phyloP scores from a whole-genome alignment of 2,113 vertebrate genomes.

The Rhombomys opimus region DNA sequence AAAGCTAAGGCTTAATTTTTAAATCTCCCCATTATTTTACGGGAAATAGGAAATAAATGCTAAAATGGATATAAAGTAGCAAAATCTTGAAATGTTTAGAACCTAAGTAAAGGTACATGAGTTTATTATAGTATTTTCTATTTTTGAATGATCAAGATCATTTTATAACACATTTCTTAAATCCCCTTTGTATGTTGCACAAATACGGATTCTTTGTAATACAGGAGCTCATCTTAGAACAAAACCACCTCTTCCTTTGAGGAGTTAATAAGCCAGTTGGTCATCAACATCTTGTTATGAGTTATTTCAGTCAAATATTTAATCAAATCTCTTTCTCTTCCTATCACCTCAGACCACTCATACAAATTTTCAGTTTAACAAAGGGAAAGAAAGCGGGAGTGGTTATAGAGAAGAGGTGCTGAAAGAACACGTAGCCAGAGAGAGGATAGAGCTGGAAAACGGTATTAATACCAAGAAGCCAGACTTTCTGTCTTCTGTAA shows the following conservation, averaged over 20 bases:
- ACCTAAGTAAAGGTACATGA: neutral
- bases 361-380: neutral
- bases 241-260: constrained; percentile 52
- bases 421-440: neutral
- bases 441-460: neutral
- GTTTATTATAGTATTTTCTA: neutral
- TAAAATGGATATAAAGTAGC: neutral
- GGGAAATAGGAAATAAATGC: neutral
- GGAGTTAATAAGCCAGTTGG: constrained; percentile 18
- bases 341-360: constrained; percentile 30
- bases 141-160: neutral
- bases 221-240: constrained; percentile 2
- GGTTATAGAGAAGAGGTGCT: constrained; percentile 27
- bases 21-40: neutral
- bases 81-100: constrained; percentile 41
- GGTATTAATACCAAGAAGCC: neutral
- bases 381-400: neutral
- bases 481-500: constrained; percentile 20
- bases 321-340: constrained; percentile 54
- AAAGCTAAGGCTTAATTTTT: neutral
- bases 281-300: constrained; percentile 27
- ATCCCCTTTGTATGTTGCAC: neutral
- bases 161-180: constrained; percentile 27
- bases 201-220: constrained; percentile 38
- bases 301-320: constrained; percentile 44